Percentiles rank a stretch among this genome's conserved stretches.
These are phyloP conservation scores for Mirza zaza DNA, from an alignment of 2,113 vertebrate species.

Conservation along the genomic window DNA sequence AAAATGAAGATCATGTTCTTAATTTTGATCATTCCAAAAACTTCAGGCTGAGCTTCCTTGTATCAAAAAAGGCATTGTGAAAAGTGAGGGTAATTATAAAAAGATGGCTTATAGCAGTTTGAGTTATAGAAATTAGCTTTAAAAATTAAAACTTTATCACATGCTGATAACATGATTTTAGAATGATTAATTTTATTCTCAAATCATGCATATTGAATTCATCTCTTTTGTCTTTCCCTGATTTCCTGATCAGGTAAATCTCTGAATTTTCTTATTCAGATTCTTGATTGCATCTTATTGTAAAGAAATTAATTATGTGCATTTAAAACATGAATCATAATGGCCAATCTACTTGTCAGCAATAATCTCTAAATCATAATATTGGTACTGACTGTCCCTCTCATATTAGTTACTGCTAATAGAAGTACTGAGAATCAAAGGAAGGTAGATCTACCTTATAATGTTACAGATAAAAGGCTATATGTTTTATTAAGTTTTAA, in stretches of 20 bases:
- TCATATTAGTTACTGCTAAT: background rate
- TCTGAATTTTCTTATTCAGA: background rate
- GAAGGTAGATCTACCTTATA: background rate
- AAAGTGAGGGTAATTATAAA: background rate
- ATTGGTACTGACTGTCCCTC: background rate
- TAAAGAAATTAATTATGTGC: background rate
- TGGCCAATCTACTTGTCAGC: background rate
- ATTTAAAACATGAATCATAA: background rate
- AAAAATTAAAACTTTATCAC: background rate
- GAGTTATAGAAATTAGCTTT: conserved; percentile 8
- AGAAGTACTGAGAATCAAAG: background rate
- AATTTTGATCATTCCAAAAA: conserved; percentile 69
- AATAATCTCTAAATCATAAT: background rate
- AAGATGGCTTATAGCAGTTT: background rate
- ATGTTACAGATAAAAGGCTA: background rate
- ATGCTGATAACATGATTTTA: background rate
- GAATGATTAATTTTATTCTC: background rate
- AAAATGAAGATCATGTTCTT: conserved; percentile 72
- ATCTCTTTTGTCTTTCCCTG: background rate
- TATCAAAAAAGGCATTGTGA: conserved; percentile 64
- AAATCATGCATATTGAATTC: background rate
- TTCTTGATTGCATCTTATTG: background rate
- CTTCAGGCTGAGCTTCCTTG: conserved; percentile 56
- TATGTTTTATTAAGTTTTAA: background rate
- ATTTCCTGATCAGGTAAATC: background rate